These are phyloP conservation scores for Pteropus alecto DNA, from an alignment of 2,113 vertebrate species.

Conservation along the genomic window DNA sequence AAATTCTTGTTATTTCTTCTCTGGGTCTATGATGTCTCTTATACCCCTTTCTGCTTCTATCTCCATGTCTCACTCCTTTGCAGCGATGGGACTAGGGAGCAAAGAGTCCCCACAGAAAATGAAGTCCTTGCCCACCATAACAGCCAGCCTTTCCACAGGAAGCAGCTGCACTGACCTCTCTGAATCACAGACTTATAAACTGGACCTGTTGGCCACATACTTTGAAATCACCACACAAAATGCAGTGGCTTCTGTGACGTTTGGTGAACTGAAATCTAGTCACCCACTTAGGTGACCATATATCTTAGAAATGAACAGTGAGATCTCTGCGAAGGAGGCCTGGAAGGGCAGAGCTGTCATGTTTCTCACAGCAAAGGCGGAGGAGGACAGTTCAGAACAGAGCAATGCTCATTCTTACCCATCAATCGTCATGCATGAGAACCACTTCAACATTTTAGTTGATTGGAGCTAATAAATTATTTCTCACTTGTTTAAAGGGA, in stretches of 20 bases:
- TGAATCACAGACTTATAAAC: neutral
- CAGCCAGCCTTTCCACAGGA: neutral
- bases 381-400: no score
- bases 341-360: neutral
- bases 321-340: neutral
- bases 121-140: neutral
- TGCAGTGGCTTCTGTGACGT: neutral
- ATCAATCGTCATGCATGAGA: accelerated
- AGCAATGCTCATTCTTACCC: neutral
- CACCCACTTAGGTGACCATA: neutral
- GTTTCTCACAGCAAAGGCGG: neutral
- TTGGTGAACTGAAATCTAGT: neutral
- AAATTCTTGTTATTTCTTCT: neutral
- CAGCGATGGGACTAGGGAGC: neutral
- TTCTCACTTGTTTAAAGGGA: neutral
- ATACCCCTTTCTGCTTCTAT: accelerated
- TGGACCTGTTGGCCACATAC: neutral
- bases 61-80: neutral
- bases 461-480: neutral
- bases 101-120: neutral
- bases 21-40: no score
- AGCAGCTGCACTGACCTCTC: neutral
- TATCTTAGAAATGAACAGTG: neutral
- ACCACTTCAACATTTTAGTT: neutral
- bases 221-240: neutral